Conservation (phyloP, 2,113 vertebrate species). For the Calcarius ornatus region DNA sequence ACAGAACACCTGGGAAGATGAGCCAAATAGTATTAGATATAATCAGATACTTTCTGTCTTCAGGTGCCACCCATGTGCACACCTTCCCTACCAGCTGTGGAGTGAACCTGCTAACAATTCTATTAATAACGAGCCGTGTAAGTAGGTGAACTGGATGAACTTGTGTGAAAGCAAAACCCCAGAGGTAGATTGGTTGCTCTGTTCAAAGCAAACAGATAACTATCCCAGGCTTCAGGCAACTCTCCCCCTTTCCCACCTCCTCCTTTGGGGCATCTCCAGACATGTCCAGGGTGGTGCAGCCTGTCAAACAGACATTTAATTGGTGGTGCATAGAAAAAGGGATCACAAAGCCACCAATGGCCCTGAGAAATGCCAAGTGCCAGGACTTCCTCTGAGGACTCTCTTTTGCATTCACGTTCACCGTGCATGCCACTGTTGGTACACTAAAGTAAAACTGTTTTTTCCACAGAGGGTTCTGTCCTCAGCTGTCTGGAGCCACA, state of each 20-base stretch:
- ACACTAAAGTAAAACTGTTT: background rate
- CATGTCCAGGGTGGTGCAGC: slow-evolving; percentile 46
- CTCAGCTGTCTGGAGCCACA: background rate
- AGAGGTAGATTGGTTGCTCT: slow-evolving; percentile 32
- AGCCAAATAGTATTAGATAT: slow-evolving; percentile 45
- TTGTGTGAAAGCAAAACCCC: slow-evolving; percentile 56
- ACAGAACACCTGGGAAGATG: slow-evolving; percentile 49
- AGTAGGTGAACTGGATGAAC: slow-evolving; percentile 68
- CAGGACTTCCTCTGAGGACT: background rate
- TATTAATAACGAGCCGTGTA: slow-evolving; percentile 47
- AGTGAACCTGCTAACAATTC: slow-evolving; percentile 62
- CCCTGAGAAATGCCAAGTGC: background rate
- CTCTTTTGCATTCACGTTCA: background rate
- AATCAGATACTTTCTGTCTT: slow-evolving; percentile 66
- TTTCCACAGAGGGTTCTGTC: background rate
- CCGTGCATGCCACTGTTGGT: background rate
- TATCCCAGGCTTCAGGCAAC: slow-evolving; percentile 54
- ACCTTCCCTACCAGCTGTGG: slow-evolving; percentile 57
- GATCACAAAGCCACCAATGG: background rate
- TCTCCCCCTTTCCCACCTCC: slow-evolving; percentile 33
- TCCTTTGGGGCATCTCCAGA: slow-evolving; percentile 51
- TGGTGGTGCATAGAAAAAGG: background rate
- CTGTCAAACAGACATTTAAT: background rate
- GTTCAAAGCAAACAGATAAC: slow-evolving; percentile 61
- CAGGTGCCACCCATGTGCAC: slow-evolving; percentile 64